Evolutionary conservation across 2,113 vertebrate species (phyloP).

Genomic region (Sapajus apella): DNA sequence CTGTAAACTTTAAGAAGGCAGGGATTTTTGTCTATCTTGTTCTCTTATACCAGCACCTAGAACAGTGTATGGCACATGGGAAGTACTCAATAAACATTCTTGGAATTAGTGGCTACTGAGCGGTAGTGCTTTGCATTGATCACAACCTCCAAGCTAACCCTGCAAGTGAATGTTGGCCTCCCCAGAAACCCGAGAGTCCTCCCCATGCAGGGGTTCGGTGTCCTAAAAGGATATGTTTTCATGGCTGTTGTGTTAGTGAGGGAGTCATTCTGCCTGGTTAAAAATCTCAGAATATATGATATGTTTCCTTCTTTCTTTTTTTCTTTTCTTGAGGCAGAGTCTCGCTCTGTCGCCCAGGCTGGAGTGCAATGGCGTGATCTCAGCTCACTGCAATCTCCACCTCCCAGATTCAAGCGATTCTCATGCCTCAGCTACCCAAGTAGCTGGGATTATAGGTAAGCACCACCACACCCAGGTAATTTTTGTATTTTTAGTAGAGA

Average conservation of each 20-base stretch:
- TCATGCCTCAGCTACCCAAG: too few species aligned
- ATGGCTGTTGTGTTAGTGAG: not conserved
- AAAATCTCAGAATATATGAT: not conserved
- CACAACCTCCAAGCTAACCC: not conserved
- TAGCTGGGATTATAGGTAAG: too few species aligned
- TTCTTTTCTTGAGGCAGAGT: too few species aligned
- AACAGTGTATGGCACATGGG: not conserved
- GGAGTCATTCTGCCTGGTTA: not conserved
- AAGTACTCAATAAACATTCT: not conserved
- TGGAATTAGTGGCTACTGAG: not conserved
- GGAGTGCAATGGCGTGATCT: too few species aligned
- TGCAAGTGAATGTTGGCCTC: not conserved
- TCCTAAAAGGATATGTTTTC: not conserved
- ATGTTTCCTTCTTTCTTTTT: not conserved
- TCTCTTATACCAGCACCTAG: not conserved
- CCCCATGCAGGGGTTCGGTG: not conserved
- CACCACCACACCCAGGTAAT: too few species aligned
- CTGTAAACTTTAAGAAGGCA: not conserved
- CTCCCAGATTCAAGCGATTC: too few species aligned
- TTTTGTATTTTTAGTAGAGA: too few species aligned
- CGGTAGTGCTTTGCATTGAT: not conserved
- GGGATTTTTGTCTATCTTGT: not conserved
- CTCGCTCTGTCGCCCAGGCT: too few species aligned
- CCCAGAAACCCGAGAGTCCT: not conserved
- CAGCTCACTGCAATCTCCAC: too few species aligned